Evolutionary conservation across 2,113 vertebrate genomes (phyloP).

Genomic region (Notechis scutatus): DNA sequence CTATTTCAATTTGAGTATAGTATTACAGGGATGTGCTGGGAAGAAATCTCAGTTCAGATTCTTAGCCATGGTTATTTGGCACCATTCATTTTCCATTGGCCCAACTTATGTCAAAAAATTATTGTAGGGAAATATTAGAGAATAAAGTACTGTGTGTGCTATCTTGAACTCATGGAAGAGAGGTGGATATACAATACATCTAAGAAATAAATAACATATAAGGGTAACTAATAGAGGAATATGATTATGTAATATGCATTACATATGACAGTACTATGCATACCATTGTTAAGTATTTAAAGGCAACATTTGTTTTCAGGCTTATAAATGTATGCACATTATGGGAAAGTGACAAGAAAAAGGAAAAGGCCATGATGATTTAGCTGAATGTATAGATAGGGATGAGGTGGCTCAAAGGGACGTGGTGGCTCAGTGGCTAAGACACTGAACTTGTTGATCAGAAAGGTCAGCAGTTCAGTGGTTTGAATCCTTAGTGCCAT

Average conservation of each 20-base stretch:
- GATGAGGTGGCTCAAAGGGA: too few relatives aligned
- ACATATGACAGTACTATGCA: not conserved
- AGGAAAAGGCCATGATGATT: not conserved
- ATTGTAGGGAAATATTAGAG: not conserved
- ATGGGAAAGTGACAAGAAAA: not conserved
- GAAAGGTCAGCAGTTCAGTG: too few relatives aligned
- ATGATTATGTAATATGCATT: not conserved
- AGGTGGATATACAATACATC: not conserved
- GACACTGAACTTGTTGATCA: too few relatives aligned
- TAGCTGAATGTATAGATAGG: not conserved
- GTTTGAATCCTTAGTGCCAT: too few relatives aligned
- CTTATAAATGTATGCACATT: not conserved
- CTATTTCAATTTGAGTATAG: not conserved
- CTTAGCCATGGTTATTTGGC: not conserved
- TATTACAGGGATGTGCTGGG: not conserved
- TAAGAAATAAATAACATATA: not conserved
- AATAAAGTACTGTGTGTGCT: not conserved
- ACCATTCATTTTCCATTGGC: not conserved
- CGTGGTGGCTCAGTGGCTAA: too few relatives aligned
- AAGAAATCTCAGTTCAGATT: not conserved
- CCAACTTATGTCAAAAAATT: not conserved
- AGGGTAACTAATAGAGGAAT: not conserved
- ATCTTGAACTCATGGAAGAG: not conserved
- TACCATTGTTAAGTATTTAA: not conserved
- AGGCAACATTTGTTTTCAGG: not conserved